Conservation (phyloP, 2,888 invertebrate species). For the Oxyscelio sp. region DNA sequence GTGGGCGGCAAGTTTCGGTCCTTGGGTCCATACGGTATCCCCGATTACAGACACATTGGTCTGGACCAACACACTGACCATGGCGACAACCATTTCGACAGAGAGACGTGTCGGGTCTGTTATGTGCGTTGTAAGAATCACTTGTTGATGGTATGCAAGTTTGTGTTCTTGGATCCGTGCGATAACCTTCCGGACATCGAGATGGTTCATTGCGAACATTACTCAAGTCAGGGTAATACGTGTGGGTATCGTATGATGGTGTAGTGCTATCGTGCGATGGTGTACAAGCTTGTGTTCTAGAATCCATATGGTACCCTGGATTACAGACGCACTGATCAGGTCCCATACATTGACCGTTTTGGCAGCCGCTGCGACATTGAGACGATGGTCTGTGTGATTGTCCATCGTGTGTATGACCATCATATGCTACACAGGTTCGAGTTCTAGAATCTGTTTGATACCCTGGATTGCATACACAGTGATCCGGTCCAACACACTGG, state of each 20-base stretch:
- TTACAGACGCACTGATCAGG: slow-evolving; percentile 90
- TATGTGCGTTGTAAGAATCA: too few species aligned
- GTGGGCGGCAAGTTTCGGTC: background rate
- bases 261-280: slow-evolving; percentile 4
- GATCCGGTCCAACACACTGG: background rate
- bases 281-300: slow-evolving; percentile 8
- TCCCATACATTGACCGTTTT: slow-evolving; percentile 89
- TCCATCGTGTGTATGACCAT: background rate
- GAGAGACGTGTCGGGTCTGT: too few species aligned
- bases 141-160: slow-evolving; percentile 15
- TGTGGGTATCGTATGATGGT: background rate
- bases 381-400: background rate
- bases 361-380: slow-evolving; percentile 20
- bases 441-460: background rate
- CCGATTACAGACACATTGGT: background rate
- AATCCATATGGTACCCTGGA: slow-evolving; percentile 85
- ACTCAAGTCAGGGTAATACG: background rate
- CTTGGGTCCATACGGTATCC: background rate
- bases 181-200: slow-evolving; percentile 84
- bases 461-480: background rate
- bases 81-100: background rate
- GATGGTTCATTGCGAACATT: background rate
- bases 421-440: background rate
- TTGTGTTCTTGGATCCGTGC: slow-evolving; percentile 67
- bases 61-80: background rate